phyloP scores from a whole-genome alignment of 2,797 vertebrate species.

The Gymnothorax reevesii region DNA sequence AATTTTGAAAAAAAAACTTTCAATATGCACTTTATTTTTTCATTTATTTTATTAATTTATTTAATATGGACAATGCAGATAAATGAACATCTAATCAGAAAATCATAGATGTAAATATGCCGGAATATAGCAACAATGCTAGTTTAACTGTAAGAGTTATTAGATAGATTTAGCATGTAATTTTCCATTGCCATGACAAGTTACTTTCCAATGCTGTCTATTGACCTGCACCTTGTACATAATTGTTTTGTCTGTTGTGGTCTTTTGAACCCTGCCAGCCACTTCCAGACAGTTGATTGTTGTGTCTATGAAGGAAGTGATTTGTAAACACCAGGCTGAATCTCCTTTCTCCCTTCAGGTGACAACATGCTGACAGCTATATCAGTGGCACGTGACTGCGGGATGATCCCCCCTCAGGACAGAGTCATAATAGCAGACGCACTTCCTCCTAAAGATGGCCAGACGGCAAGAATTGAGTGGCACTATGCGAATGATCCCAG shows the following conservation, averaged over 20 bases:
- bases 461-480: slow-evolving; percentile 91
- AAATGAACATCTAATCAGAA: too few relatives aligned
- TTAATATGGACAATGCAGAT: too few relatives aligned
- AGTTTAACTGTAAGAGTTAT: not conserved
- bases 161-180: not conserved
- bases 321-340: not conserved
- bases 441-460: slow-evolving; percentile 88
- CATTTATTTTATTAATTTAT: too few relatives aligned
- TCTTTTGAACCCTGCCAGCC: not conserved
- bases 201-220: not conserved
- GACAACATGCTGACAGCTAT: slow-evolving; percentile 98
- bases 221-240: not conserved
- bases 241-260: not conserved
- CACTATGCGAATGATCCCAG: slow-evolving; percentile 87
- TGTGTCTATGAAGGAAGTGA: not conserved
- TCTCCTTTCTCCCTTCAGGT: slow-evolving; percentile 67
- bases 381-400: slow-evolving; percentile 96
- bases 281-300: not conserved
- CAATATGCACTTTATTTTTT: too few relatives aligned
- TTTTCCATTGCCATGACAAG: not conserved
- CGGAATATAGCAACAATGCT: too few relatives aligned
- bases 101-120: too few relatives aligned
- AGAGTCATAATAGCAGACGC: slow-evolving; percentile 95
- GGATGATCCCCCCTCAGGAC: slow-evolving; percentile 94
- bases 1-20: too few relatives aligned